Base-by-base conservation (phyloP, 2,888 invertebrate species). In the Nomada flava region DNA sequence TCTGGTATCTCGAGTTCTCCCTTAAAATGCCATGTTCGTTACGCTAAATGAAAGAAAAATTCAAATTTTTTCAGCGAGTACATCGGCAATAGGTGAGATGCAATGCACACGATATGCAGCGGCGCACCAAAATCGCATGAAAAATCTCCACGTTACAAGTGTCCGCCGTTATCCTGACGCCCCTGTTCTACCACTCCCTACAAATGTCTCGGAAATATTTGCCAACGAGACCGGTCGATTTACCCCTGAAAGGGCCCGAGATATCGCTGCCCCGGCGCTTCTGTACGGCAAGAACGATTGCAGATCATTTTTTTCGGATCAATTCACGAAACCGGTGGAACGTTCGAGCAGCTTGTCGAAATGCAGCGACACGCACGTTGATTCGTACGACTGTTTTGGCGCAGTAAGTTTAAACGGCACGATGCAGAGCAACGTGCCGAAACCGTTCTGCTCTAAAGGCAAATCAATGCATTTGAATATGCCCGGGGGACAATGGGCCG, bases 341-440 rank as follows among this genome's bases (percentile, higher is more conserved):
- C 42, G 50, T 13, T 55, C 57, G 2, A 65, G 59, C 10, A 65
- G 68, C 11, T 63, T 77, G 13, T 10, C 62, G 20, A 77, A 82
- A 18, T 79, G 76, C 42, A 74, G 76, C 5, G 87, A 90, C 69
- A 76, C 95, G 0, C 95, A 96, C 91, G 94, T 96, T 0, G 95
- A 95, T 81, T 96, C 96, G 68, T 97, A 96, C 93, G 96, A 96
- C 89, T 96, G 96, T 82, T 94, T 94, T 67, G 96, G 96, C 2
- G 95, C 96, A 11, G 95, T 97, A 0, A 96, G 95, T 91, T 94
- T 97, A 11, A 96, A 95, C 82, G 95, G 96, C 2, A 95, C 95
- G 0, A 97, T 97, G 97, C 97, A 97, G 91, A 96, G 95, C 79
- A 97, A 96, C 93, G 97, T 97, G 0, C 97, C 97, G 0, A 95